phyloP scores from a whole-genome alignment of 1,140 invertebrate species.

The Dolichoris vasculosae region DNA sequence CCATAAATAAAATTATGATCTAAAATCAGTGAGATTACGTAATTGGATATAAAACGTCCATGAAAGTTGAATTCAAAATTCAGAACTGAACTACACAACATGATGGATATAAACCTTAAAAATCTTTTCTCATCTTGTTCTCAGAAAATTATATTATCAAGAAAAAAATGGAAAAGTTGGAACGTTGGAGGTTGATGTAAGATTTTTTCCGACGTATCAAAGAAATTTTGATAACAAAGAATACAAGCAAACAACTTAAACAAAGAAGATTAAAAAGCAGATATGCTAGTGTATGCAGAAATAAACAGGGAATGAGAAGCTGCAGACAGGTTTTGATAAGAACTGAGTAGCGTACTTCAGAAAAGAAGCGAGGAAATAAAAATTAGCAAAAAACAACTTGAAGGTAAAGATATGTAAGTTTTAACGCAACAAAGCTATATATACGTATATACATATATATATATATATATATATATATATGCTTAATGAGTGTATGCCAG shows the following conservation, averaged over 20 bases:
- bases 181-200: background rate
- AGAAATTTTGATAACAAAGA: constrained; percentile 26
- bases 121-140: background rate
- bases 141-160: constrained; percentile 7
- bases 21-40: background rate
- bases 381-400: background rate
- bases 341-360: background rate
- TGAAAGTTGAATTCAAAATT: constrained; percentile 23
- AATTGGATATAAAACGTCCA: background rate
- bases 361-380: background rate
- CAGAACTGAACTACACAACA: background rate
- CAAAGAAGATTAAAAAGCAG: constrained; percentile 17
- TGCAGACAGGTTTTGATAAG: constrained; percentile 1
- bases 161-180: constrained; percentile 13
- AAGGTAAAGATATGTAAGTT: background rate
- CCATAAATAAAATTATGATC: background rate
- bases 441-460: background rate
- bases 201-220: constrained; percentile 12
- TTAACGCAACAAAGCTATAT: background rate
- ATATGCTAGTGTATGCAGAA: constrained; percentile 3
- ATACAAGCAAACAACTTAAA: constrained; percentile 14
- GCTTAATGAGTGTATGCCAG: background rate
- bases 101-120: constrained; percentile 1
- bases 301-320: background rate
- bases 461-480: background rate